Conservation (phyloP, 2,113 vertebrate species). For the Buteo buteo region DNA sequence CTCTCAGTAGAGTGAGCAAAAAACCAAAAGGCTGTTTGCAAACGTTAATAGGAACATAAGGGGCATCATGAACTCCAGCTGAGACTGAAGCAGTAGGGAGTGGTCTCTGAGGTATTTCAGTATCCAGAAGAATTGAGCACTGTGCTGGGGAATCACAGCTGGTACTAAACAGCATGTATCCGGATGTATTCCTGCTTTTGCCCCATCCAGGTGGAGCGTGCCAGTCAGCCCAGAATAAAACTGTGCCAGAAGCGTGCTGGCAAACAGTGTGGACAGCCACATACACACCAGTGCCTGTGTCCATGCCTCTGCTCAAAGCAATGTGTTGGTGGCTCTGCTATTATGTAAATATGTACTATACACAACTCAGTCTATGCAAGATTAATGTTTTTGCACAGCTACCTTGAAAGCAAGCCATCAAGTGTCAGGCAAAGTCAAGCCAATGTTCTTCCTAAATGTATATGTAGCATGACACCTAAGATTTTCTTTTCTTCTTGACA, state of each 20-base stretch:
- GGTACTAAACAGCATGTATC: background rate
- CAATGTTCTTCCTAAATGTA: background rate
- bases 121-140: background rate
- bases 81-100: background rate
- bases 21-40: background rate
- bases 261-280: background rate
- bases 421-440: background rate
- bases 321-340: too few species aligned
- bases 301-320: background rate
- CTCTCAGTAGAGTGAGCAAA: background rate
- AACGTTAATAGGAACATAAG: background rate
- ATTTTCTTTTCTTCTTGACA: background rate
- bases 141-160: background rate
- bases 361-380: background rate
- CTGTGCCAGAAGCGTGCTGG: background rate
- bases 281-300: too few species aligned
- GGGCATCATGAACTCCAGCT: background rate
- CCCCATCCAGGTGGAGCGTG: fast-evolving
- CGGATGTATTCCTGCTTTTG: background rate
- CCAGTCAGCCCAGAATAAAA: background rate
- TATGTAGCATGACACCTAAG: background rate
- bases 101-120: background rate
- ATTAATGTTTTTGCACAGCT: background rate
- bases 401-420: background rate
- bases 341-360: background rate